These are phyloP conservation scores for Clavelina lepadiformis DNA, from an alignment of 23 tunicate species.

Conservation along the genomic window DNA sequence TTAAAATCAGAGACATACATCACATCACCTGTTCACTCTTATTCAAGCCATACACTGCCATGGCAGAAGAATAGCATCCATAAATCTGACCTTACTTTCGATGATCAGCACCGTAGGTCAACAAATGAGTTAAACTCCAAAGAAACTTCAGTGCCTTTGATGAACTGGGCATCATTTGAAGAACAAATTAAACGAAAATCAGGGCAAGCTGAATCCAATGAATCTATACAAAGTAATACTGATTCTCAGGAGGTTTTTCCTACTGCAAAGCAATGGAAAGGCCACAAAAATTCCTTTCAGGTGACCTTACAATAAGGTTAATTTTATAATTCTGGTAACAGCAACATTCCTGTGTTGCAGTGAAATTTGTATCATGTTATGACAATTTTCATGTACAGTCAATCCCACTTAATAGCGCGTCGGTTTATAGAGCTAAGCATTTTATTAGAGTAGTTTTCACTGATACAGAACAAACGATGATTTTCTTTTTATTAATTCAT, in stretches of 20 bases:
- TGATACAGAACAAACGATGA: too few species aligned
- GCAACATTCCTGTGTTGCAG: too few species aligned
- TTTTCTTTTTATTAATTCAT: too few species aligned
- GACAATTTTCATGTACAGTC: too few species aligned
- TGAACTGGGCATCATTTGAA: constrained; percentile 51
- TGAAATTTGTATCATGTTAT: too few species aligned
- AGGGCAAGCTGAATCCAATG: constrained; percentile 10
- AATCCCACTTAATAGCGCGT: too few species aligned
- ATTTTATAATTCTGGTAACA: too few species aligned
- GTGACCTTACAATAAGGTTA: too few species aligned
- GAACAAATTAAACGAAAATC: constrained; percentile 9
- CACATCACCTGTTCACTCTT: constrained; percentile 9
- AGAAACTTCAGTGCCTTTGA: neutral
- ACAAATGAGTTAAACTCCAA: neutral
- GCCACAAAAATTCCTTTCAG: constrained; percentile 2
- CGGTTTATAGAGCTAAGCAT: too few species aligned
- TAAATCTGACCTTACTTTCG: too few species aligned
- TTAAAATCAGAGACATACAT: constrained; percentile 33
- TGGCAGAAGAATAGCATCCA: constrained; percentile 4
- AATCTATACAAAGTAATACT: neutral
- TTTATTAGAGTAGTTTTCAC: too few species aligned
- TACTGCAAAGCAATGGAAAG: neutral
- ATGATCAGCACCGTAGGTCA: too few species aligned
- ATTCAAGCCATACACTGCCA: neutral
- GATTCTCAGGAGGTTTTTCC: neutral